phyloP scores from a whole-genome alignment of 23 tunicate species.

The Halocynthia roretzi region DNA sequence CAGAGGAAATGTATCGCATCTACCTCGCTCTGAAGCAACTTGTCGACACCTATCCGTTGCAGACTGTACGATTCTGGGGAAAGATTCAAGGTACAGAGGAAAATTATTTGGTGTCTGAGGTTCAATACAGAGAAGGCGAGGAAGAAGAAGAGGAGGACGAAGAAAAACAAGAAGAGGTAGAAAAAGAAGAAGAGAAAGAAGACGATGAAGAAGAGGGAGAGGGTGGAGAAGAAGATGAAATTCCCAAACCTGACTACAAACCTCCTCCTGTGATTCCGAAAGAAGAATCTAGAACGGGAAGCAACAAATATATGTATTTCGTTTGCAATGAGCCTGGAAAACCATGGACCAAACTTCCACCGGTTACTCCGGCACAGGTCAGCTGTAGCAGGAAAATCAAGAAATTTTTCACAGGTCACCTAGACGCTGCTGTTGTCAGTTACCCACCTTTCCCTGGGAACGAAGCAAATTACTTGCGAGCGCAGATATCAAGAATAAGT shows the following conservation, averaged over 20 bases:
- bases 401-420: conserved; percentile 89
- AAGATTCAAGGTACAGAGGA: conserved; percentile 85
- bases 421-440: conserved; percentile 74
- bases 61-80: conserved; percentile 97
- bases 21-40: conserved; percentile 89
- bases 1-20: conserved; percentile 79
- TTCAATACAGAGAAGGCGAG: conserved; percentile 95
- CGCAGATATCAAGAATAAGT: conserved; percentile 87
- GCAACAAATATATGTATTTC: conserved; percentile 94
- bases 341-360: conserved; percentile 89
- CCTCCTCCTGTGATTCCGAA: conserved; percentile 98
- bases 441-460: conserved; percentile 98
- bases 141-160: conserved; percentile 98
- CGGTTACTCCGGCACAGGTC: conserved; percentile 90
- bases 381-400: conserved; percentile 57
- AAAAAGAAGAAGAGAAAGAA: conserved; percentile 74
- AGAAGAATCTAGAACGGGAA: conserved; percentile 81
- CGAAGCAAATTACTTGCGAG: conserved; percentile 88
- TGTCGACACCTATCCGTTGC: conserved; percentile 92
- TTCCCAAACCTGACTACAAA: conserved; percentile 93
- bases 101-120: conserved; percentile 88
- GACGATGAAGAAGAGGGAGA: conserved; percentile 95
- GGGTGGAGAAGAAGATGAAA: conserved; percentile 82
- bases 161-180: conserved; percentile 72
- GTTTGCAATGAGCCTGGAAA: conserved; percentile 97